Evolutionary conservation across 2,797 vertebrate species (phyloP), one percentile per base, ranked within the genome.

Genomic region (Gadopsis marmoratus): DNA sequence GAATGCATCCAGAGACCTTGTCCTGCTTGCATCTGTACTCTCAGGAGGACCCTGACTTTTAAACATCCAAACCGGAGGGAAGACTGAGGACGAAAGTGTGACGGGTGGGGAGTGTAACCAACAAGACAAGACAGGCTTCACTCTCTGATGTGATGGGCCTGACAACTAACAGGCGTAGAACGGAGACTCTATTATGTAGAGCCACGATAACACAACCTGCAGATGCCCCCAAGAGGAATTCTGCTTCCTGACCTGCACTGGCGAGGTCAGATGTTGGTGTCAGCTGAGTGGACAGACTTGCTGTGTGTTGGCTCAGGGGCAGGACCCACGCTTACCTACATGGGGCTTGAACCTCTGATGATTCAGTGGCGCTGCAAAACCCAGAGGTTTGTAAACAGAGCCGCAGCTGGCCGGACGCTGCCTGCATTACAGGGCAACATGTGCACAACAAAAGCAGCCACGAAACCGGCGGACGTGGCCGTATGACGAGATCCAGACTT

Each of bases 241-340:
- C 62, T 51, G 86, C 67, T 80, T 85, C 79, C 82, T 83, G 77
- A 62, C 71, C 68, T 58, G 59, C 47, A 7, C 26, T 29, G 61
- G 0, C 13, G 74, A 80, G 86, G 68, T 83, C 82, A 89, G 71
- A 81, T 84, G 78, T 79, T 84, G 72, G 48, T 0, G 74, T 74
- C 67, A 50, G 75, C 26, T 26, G 26, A 26, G 26, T 26, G 26
- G 26, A 26, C 26, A 26, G 26, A 26, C 26, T 26, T 26, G 26
- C 26, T 67, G 55, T 7, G 0, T 13, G 55, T 56, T 62, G 41
- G 53, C 74, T 61, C 37, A 14, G 50, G 47, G 53, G 41, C 75
- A 55, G 60, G 58, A 68, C 16, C 19, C 39, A 58, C 64, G 68
- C 43, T 43, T 13, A 31, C 37, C 56, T 26, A 17, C 54, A 54